Conservation (phyloP, 2,113 vertebrate species). For the Ctenomys sociabilis region DNA sequence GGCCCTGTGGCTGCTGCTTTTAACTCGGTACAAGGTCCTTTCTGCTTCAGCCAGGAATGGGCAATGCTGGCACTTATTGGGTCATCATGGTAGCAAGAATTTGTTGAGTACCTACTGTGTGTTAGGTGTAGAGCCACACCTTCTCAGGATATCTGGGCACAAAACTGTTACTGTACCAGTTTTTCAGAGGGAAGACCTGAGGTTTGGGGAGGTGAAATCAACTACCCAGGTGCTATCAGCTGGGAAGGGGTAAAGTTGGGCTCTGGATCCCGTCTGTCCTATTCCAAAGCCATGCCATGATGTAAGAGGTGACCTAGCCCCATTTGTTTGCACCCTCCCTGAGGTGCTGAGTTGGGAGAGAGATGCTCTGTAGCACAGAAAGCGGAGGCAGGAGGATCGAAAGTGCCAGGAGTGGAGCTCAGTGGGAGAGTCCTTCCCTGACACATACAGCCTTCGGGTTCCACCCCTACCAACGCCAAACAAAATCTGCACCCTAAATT, state of each 20-base stretch:
- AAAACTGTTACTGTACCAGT: neutral
- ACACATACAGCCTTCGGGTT: neutral
- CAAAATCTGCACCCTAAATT: neutral
- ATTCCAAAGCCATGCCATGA: neutral
- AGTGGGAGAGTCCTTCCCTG: neutral
- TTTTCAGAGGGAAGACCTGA: slow-evolving; percentile 14
- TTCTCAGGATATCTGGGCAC: neutral
- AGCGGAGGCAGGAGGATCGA: neutral
- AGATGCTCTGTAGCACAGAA: neutral
- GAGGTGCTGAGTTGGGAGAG: neutral
- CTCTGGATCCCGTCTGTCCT: neutral
- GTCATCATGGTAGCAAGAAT: neutral
- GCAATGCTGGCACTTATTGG: neutral
- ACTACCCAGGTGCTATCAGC: neutral
- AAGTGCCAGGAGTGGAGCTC: neutral
- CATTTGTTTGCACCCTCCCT: neutral
- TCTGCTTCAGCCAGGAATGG: neutral
- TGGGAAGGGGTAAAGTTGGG: neutral
- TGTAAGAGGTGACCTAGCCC: neutral
- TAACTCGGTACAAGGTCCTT: neutral
- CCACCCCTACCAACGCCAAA: neutral
- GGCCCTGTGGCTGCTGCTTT: neutral
- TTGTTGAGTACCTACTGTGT: neutral
- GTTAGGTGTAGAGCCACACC: no score
- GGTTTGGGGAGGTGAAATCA: neutral